Conservation (phyloP, 2,888 invertebrate species). For the Tetramorium bicarinatum region DNA sequence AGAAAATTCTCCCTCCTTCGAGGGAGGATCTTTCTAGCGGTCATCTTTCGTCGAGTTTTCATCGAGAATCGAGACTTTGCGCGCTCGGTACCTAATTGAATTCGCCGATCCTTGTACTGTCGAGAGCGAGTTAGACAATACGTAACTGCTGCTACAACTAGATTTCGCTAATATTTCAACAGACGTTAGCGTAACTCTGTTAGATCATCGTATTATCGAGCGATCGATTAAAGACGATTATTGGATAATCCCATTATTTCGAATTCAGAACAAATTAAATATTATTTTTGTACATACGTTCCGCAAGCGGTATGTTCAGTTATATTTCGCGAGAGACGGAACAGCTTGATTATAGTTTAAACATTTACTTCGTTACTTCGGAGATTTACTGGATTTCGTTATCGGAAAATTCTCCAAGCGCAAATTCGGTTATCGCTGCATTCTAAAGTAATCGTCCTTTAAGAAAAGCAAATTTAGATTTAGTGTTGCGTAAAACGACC, state of each 20-base stretch:
- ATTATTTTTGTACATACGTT: background rate
- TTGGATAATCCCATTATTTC: background rate
- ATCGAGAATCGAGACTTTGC: constrained; percentile 31
- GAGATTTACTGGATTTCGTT: constrained; percentile 26
- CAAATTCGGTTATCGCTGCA: constrained; percentile 48
- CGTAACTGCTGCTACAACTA: background rate
- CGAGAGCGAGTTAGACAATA: constrained; percentile 6
- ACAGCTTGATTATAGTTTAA: background rate
- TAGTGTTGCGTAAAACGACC: constrained; percentile 29
- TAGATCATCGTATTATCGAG: background rate
- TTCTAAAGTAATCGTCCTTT: constrained; percentile 39
- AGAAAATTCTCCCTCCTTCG: background rate
- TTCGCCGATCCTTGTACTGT: constrained; percentile 21
- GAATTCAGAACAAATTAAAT: background rate
- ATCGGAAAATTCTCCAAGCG: constrained; percentile 29
- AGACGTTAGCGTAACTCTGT: background rate
- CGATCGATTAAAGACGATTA: background rate
- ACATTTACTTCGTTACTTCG: constrained; percentile 5
- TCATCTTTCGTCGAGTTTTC: background rate
- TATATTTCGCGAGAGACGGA: background rate
- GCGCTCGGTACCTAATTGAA: constrained; percentile 43
- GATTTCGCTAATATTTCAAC: constrained; percentile 17
- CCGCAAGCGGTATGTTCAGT: background rate
- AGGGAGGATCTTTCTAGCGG: background rate
- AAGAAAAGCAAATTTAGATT: constrained; percentile 38